phyloP scores from a whole-genome alignment of 2,797 vertebrate genomes.

The Hippocampus kuda region DNA sequence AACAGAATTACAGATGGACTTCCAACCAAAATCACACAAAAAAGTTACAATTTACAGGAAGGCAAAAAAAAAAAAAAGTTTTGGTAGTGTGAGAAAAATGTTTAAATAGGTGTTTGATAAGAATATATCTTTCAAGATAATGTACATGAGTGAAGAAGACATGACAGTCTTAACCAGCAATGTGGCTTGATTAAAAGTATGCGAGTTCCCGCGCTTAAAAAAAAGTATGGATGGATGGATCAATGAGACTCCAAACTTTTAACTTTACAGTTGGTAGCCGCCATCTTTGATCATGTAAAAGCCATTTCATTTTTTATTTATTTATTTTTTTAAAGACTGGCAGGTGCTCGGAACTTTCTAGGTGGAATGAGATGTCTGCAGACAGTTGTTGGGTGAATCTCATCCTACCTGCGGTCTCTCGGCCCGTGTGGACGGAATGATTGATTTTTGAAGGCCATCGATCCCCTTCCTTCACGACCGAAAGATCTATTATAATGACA shows the following conservation, averaged over 20 bases:
- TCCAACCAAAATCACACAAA: slow-evolving; percentile 48
- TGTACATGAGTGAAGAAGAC: not conserved
- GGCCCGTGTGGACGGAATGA: slow-evolving; percentile 27
- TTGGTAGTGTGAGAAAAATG: not conserved
- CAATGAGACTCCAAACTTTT: not conserved
- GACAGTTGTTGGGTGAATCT: slow-evolving; percentile 14
- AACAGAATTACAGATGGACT: slow-evolving; percentile 60
- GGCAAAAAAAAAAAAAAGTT: slow-evolving; percentile 12
- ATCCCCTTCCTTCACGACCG: slow-evolving; percentile 45
- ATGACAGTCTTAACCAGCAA: not conserved
- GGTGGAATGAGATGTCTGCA: slow-evolving; percentile 2
- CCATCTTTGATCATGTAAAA: not conserved
- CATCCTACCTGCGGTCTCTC: slow-evolving; percentile 35
- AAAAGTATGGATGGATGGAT: not conserved
- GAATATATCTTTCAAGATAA: not conserved
- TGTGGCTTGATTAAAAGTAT: not conserved
- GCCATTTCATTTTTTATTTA: slow-evolving; percentile 2
- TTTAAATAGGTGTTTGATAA: not conserved
- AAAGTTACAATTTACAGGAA: slow-evolving; percentile 47
- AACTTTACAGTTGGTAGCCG: not conserved
- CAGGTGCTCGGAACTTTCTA: not conserved
- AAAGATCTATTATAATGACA: slow-evolving; percentile 61
- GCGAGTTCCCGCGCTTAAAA: not conserved
- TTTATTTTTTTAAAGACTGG: not conserved
- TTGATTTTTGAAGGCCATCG: slow-evolving; percentile 58